Base-by-base conservation (phyloP, 2,888 invertebrate species). In the Zhuqinia jingwanae region DNA sequence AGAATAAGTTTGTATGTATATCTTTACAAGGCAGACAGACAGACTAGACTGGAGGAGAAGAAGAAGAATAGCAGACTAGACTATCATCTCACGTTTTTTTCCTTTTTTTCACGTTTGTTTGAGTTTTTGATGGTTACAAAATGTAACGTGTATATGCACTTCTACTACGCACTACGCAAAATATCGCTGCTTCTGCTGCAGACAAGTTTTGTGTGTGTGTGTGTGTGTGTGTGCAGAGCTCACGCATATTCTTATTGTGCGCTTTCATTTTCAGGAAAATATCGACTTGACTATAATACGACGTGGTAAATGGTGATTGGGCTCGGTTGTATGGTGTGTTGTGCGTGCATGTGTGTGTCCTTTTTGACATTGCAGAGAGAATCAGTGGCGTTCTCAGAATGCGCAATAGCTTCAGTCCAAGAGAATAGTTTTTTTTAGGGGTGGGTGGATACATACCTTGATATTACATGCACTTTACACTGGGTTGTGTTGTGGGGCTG, bases 311-410 rank as follows among this genome's bases (percentile, higher is more conserved):
- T n/a, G n/a, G n/a, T n/a, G n/a, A n/a, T n/a, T n/a, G n/a, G n/a
- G n/a, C n/a, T n/a, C n/a, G 42, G 22, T 36, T 6, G 36, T 36
- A 36, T 36, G 3, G 36, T 8, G 13, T 36, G 27, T n/a, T 60
- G 20, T 27, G 81, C 50, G 73, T 60, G 58, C 25, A 30, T 73
- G 42, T 42, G 83, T 50, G 65, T 76, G 75, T 82, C 83, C 83
- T 56, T 42, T 73, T 83, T 82, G 75, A 82, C 82, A 82, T 75
- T 82, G 82, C 82, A 65, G 83, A 76, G 83, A 76, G 83, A 76
- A 77, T 0, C 65, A 83, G 76, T 76, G 76, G 63, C 76, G 83
- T 76, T 77, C 2, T 11, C 27, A 15, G 20, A 58, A 20, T 65
- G 76, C 45, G 73, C 58, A 30, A 2, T 8, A 1, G 15, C 13